A percentile compares a stretch with the other conserved stretches of the same genome.
Evolutionary conservation across 2,888 invertebrate genomes (phyloP).

Genomic region (Dromius quadrimaculatus): DNA sequence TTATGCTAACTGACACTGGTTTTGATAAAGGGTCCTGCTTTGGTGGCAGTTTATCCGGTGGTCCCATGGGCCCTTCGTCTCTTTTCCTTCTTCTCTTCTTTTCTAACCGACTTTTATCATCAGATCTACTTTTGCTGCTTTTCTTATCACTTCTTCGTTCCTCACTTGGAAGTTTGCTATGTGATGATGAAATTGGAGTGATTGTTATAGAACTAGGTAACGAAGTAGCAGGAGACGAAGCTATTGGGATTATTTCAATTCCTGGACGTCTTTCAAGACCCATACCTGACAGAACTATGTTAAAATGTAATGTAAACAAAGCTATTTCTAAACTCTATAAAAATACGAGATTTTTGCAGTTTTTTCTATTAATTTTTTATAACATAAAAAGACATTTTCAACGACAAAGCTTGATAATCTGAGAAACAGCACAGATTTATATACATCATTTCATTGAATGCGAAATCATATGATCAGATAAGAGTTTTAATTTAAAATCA

Average conservation of each 20-base stretch:
- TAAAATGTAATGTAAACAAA: no score
- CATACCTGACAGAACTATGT: slow-evolving; percentile 60
- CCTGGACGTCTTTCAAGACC: slow-evolving; percentile 79
- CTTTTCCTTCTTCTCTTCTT: slow-evolving; percentile 82
- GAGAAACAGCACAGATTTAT: no score
- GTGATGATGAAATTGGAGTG: slow-evolving; percentile 79
- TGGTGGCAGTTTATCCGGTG: slow-evolving; percentile 83
- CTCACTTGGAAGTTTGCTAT: slow-evolving; percentile 63
- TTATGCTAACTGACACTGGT: slow-evolving; percentile 80
- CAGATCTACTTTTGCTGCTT: slow-evolving; percentile 64
- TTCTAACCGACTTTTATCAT: slow-evolving; percentile 70
- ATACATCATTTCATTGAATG: no score
- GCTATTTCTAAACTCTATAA: no score
- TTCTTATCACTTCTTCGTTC: slow-evolving; percentile 67
- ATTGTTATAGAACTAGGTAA: slow-evolving; percentile 88
- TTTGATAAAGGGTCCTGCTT: slow-evolving; percentile 80
- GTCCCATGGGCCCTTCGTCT: slow-evolving; percentile 84
- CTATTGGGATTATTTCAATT: slow-evolving; percentile 88
- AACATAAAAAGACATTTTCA: no score
- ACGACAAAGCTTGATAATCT: no score
- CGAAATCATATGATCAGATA: no score
- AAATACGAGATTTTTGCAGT: no score
- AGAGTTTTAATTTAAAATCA: no score
- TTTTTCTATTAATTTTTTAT: no score
- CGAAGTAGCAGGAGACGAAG: slow-evolving; percentile 72